Evolutionary conservation across 2,113 vertebrate genomes (phyloP), one percentile per base, ranked within the genome.

Genomic region (Syrrhaptes paradoxus): DNA sequence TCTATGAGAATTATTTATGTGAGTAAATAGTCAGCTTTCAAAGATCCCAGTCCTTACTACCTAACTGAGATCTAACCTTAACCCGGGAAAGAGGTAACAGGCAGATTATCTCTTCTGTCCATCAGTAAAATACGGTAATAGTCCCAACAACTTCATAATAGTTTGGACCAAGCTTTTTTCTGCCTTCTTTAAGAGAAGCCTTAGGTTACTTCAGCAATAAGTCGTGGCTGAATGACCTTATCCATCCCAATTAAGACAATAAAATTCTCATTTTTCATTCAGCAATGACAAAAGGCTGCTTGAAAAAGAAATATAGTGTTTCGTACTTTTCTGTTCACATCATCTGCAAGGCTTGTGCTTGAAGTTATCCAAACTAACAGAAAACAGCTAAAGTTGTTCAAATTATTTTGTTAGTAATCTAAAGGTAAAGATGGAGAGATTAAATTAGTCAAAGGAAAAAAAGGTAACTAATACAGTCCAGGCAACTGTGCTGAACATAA

Each of bases 201-300:
- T 73, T 49, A 76, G 75, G 84, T 62, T 70, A 51, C 15, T 62
- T 36, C 73, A 32, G 68, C 11, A 89, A 86, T 59, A 62, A 85
- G 7, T 54, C 67, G 70, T 58, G 55, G 15, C 19, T 66, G 31
- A 83, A 14, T 6, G 22, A 77, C 36, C 31, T 73, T 58, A 70
- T 66, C 32, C 58, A 41, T 75, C 19, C 66, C 36, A 57, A 11
- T 0, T 55, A 46, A 66, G 57, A 76, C 36, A 94, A 85, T 68
- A 91, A 91, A 91, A 87, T 72, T 72, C 63, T 91, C 45, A 49
- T 76, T 89, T 94, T 52, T 71, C 41, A 65, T 83, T 82, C 74
- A 90, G 17, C 17, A 41, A 28, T 36, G 28, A 79, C 31, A 7
- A 92, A 94, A 70, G 41, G 3, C 13, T 73, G 26, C 58, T 79